Evolutionary conservation across 2,888 invertebrate genomes (phyloP).

Genomic region (Andrena flavipes): DNA sequence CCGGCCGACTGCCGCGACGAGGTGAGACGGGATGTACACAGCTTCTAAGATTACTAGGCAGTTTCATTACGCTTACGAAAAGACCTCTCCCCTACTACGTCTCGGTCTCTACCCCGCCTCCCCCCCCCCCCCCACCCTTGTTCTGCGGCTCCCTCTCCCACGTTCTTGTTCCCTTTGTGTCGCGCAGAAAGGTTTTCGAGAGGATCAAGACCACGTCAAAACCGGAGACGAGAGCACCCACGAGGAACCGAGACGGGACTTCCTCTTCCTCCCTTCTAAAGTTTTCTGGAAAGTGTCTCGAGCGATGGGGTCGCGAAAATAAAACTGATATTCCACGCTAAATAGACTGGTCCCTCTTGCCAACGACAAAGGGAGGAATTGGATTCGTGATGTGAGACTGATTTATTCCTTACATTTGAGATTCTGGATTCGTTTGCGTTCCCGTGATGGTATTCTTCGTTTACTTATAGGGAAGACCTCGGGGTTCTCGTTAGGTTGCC

Average conservation of each 20-base stretch:
- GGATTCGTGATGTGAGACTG: neutral
- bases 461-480: neutral
- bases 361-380: slow-evolving; percentile 1
- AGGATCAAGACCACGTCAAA: slow-evolving; percentile 66
- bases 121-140: slow-evolving; percentile 9
- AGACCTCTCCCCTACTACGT: slow-evolving; percentile 49
- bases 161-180: slow-evolving; percentile 60
- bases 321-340: slow-evolving; percentile 54
- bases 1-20: slow-evolving; percentile 73
- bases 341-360: slow-evolving; percentile 38
- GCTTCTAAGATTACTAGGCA: slow-evolving; percentile 81
- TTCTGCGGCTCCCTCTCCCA: slow-evolving; percentile 4
- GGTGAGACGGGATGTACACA: slow-evolving; percentile 71
- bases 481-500: neutral
- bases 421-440: neutral
- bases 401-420: neutral
- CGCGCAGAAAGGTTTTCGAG: slow-evolving; percentile 69
- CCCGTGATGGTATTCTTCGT: neutral
- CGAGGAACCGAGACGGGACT: slow-evolving; percentile 68
- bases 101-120: slow-evolving; percentile 7
- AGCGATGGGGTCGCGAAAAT: slow-evolving; percentile 45
- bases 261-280: slow-evolving; percentile 61
- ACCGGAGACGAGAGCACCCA: slow-evolving; percentile 68
- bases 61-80: slow-evolving; percentile 78
- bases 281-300: slow-evolving; percentile 53